Base-by-base conservation (phyloP, 2,888 invertebrate species). In the Lepidocyrtinus sp. region DNA sequence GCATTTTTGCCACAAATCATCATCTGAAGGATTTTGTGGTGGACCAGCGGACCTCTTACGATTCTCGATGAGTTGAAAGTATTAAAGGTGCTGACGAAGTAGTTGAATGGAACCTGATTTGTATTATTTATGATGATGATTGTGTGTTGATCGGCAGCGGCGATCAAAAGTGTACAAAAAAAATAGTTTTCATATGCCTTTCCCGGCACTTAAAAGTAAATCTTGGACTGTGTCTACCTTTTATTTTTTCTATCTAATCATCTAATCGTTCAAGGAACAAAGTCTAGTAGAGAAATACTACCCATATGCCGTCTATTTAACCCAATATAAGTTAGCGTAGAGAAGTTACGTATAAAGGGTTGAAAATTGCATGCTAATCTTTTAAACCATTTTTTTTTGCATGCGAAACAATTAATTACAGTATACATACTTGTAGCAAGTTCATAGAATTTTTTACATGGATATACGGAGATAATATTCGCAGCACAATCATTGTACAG, bases 21-120 rank as follows among this genome's bases (percentile, higher is more conserved):
- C 46, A 19, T 12, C 12, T 67, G 22, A 26, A 12, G 59, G 17
- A n/a, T n/a, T n/a, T n/a, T n/a, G n/a, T n/a, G n/a, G n/a, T n/a
- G n/a, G n/a, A n/a, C n/a, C n/a, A n/a, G n/a, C n/a, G n/a, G n/a
- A n/a, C n/a, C n/a, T n/a, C n/a, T n/a, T n/a, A n/a, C n/a, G n/a
- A n/a, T n/a, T n/a, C n/a, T n/a, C n/a, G n/a, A n/a, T n/a, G n/a
- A 46, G 62, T 67, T 68, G 61, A 36, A 75, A 68, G 22, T 24
- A 55, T 68, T 24, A 19, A 68, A 74, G 65, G 65, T 74, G 73
- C 73, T 65, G 73, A 74, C 65, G 59, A 74, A 74, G 73, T 65
- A 68, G 68, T 67, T 65, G 74, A 75, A 68, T 75, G 75, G 75
- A 67, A 75, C 75, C 27, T 74, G 74, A 72, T 65, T 36, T 45